Conservation (phyloP, 2,113 vertebrate genomes). For the Stigmatopora argus region DNA sequence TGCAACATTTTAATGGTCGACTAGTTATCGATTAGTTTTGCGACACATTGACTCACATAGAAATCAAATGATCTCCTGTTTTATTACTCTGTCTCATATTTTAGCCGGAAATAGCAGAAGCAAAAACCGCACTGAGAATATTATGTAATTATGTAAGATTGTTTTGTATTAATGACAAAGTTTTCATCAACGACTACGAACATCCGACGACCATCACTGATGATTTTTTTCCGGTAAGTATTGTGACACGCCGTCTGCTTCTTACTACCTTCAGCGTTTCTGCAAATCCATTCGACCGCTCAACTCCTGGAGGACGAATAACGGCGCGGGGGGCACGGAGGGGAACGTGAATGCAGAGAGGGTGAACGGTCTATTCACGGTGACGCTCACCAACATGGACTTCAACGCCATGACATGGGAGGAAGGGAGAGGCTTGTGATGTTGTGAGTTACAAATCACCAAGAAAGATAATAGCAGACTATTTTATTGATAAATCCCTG, state of each 20-base stretch:
- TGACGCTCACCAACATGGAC: conserved; percentile 71
- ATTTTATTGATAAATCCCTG: conserved; percentile 6
- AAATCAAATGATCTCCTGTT: too few species aligned
- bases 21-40: too few species aligned
- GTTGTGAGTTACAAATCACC: neutral
- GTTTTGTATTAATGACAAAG: too few species aligned
- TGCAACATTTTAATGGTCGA: too few species aligned
- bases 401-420: conserved; percentile 61
- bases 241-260: neutral
- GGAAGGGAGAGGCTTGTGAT: conserved; percentile 41
- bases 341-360: conserved; percentile 20
- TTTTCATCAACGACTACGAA: too few species aligned
- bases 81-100: too few species aligned
- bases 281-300: conserved; percentile 72
- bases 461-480: conserved; percentile 15
- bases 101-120: too few species aligned
- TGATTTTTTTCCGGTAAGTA: too few species aligned
- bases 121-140: too few species aligned
- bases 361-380: conserved; percentile 67
- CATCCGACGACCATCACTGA: too few species aligned
- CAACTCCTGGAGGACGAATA: conserved; percentile 72
- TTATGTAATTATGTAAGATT: too few species aligned
- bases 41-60: too few species aligned
- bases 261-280: conserved; percentile 65
- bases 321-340: conserved; percentile 6